A percentile compares a stretch with the other conserved stretches of the same genome.
phyloP scores from a whole-genome alignment of 2,888 invertebrate genomes.

The Macrophya annulata region DNA sequence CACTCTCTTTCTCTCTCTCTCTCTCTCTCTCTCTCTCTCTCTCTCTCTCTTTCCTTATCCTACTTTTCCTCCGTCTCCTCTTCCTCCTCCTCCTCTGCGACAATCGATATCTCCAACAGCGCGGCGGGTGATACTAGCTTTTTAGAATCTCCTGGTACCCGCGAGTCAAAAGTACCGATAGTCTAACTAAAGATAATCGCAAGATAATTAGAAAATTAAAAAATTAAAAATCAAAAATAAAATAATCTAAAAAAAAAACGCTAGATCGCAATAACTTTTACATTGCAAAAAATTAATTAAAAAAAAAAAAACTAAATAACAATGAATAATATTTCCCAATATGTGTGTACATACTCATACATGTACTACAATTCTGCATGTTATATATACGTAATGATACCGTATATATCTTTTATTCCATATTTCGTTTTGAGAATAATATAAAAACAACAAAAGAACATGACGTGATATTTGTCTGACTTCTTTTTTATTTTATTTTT shows the following conservation, averaged over 20 bases:
- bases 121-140: slow-evolving; percentile 8
- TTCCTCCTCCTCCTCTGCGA: slow-evolving; percentile 51
- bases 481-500: background rate
- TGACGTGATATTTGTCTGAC: background rate
- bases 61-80: slow-evolving; percentile 53
- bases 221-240: no score
- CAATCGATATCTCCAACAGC: slow-evolving; percentile 50
- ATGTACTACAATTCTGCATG: no score
- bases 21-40: slow-evolving; percentile 37
- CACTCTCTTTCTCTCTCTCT: slow-evolving; percentile 38
- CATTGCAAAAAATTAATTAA: background rate
- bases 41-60: slow-evolving; percentile 9
- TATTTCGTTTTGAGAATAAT: background rate
- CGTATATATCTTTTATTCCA: no score
- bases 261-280: background rate
- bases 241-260: background rate
- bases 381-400: background rate
- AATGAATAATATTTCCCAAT: no score
- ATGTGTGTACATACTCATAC: no score
- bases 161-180: background rate
- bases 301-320: background rate
- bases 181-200: background rate
- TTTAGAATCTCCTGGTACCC: slow-evolving; percentile 2
- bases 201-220: background rate
- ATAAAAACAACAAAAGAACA: background rate